Conservation (phyloP, 2,797 vertebrate species). For the Parambassis ranga region DNA sequence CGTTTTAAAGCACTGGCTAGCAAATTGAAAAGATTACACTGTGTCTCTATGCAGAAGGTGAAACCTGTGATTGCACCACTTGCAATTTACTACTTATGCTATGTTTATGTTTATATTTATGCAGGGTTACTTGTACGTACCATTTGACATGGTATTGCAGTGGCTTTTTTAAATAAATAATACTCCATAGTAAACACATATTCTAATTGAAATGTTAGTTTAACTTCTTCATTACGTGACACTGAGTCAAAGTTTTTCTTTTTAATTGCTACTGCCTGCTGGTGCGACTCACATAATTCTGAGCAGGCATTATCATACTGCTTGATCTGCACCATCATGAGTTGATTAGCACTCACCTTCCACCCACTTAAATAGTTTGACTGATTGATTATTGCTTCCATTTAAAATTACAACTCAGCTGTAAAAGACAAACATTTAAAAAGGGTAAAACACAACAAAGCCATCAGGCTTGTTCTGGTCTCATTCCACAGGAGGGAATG, state of each 20-base stretch:
- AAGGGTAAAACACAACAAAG: neutral
- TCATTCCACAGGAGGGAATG: neutral
- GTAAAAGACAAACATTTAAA: slow-evolving; percentile 5
- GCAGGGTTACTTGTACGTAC: neutral
- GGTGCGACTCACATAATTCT: neutral
- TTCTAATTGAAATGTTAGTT: neutral
- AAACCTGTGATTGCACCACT: neutral
- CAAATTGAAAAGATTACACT: slow-evolving; percentile 16
- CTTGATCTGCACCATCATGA: neutral
- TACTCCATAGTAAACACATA: neutral
- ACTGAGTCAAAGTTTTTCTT: neutral
- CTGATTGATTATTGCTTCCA: neutral
- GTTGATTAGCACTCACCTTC: neutral
- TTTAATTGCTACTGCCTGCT: neutral
- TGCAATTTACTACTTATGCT: neutral
- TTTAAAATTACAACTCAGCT: neutral
- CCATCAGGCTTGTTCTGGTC: slow-evolving; percentile 1
- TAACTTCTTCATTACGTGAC: neutral
- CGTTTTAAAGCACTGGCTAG: slow-evolving; percentile 32
- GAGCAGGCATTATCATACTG: neutral
- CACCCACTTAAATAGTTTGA: neutral
- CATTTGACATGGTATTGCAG: neutral
- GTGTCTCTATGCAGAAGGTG: neutral
- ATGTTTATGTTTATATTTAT: no score
- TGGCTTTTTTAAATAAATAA: neutral